Base-by-base conservation (phyloP, 2,797 vertebrate species). In the Luscinia luscinia region DNA sequence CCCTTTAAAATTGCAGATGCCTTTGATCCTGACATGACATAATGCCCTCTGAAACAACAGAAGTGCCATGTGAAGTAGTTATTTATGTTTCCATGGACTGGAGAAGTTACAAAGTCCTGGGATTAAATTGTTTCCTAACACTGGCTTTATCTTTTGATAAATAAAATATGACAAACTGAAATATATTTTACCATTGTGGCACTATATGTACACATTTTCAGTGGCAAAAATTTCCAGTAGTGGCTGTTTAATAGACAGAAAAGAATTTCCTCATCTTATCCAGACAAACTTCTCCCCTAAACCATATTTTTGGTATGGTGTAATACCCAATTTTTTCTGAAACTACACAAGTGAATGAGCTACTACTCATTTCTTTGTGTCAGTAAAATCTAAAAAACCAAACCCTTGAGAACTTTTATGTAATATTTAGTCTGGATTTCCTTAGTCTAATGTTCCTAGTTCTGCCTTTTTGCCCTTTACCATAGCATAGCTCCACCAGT, bases 1-100 rank as follows among this genome's bases (percentile, higher is more conserved):
- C 10, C 6, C 24, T 86, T 93, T 66, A 70, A 84, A 91, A 46
- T 32, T 87, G 28, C 20, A 90, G 55, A 75, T 80, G 69, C 27
- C 85, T 93, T 72, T 73, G 26, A 84, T 93, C 72, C 51, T 90
- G 90, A 69, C 58, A 70, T 51, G 87, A 36, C 15, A 59, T 67
- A 89, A 72, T 77, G 38, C 5, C 28, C 61, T 94, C 51, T 89
- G 82, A 96, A 95, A 94, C 86, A 95, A 67, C 9, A 78, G 40
- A 91, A 74, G 26, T 84, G 79, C 90, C 55, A 55, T 61, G 24
- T 69, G 41, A 95, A 74, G 52, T 63, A 83, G 32, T 89, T 89
- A 64, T 67, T 95, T 89, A 82, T 34, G 34, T 52, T 69, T 84
- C 48, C 88, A 30, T 30, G 87, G 61, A 36, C 58, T 80, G 40